Conservation (phyloP, 1,140 invertebrate species). For the Acromyrmex charruanus region DNA sequence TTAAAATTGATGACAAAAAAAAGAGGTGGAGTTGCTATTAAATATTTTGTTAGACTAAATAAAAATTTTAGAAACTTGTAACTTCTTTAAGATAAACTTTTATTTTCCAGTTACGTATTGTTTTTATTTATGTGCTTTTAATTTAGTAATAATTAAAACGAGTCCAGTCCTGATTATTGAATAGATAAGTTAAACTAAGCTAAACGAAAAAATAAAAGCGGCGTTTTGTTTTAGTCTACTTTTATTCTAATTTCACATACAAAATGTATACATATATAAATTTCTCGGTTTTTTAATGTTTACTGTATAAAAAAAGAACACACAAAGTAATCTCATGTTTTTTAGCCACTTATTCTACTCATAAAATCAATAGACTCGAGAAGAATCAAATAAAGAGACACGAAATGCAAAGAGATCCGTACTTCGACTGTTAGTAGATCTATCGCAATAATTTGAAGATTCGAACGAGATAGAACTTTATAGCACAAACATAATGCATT, state of each 20-base stretch:
- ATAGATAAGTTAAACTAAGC: neutral
- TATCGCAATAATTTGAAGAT: neutral
- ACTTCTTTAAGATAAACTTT: too few species aligned
- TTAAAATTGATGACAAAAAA: neutral
- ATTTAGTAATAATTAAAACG: neutral
- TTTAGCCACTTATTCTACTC: neutral
- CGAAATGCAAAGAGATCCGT: neutral
- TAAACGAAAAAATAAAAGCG: neutral
- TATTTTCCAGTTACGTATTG: neutral
- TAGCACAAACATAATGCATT: neutral
- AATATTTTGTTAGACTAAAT: neutral
- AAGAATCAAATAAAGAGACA: neutral
- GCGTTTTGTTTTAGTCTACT: neutral
- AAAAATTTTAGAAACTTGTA: neutral
- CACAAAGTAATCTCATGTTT: neutral
- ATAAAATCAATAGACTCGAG: neutral
- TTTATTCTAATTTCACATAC: neutral
- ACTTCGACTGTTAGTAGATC: neutral
- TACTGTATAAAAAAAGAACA: neutral
- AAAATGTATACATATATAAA: neutral
- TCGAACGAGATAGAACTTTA: too few species aligned
- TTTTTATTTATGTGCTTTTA: neutral
- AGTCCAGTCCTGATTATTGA: neutral
- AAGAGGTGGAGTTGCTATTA: neutral
- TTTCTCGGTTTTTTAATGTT: neutral